Evolutionary conservation across 2,888 invertebrate species (phyloP), one percentile per base, ranked within the genome.

Genomic region (Nomada goodeniana): DNA sequence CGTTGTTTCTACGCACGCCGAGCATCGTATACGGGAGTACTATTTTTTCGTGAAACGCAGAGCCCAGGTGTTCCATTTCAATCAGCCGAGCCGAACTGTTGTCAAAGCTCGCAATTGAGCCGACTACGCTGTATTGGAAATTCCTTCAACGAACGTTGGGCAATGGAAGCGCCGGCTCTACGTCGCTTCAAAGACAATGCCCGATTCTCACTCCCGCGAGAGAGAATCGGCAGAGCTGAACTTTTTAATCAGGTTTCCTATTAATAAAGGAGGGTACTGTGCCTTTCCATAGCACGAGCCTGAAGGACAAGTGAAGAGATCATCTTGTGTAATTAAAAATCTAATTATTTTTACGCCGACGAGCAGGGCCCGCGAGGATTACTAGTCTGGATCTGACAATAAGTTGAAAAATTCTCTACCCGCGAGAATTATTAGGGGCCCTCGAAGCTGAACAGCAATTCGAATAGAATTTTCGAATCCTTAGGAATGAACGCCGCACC

Each of bases 31-130:
- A 36, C 5, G 7, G 36, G 20, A 71, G 42, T 36, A 68, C 29
- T 53, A 52, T 36, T 84, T 65, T 47, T 83, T 71, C 36, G n/a
- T 18, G 64, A 50, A 53, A 69, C 61, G 70, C 61, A 70, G 67
- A 70, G 67, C 69, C 64, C 59, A 60, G 68, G 67, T 71, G 79
- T 76, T 80, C 47, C 69, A 77, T 84, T 80, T 64, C 69, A 67
- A 84, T 78, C 81, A 64, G 72, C 47, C 80, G 52, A 76, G 64
- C 63, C 74, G 72, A 71, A 86, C 76, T 72, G 81, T 86, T 88
- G 78, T 85, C 85, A 73, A 80, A 80, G 79, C 76, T 78, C 67
- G 69, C 85, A 74, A 88, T 88, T 83, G 85, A 84, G 71, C 69
- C 72, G 64, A 55, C 53, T 50, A 71, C 81, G 82, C 63, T 80